phyloP scores from a whole-genome alignment of 2,888 invertebrate genomes.

The Clepsis dumicolana region DNA sequence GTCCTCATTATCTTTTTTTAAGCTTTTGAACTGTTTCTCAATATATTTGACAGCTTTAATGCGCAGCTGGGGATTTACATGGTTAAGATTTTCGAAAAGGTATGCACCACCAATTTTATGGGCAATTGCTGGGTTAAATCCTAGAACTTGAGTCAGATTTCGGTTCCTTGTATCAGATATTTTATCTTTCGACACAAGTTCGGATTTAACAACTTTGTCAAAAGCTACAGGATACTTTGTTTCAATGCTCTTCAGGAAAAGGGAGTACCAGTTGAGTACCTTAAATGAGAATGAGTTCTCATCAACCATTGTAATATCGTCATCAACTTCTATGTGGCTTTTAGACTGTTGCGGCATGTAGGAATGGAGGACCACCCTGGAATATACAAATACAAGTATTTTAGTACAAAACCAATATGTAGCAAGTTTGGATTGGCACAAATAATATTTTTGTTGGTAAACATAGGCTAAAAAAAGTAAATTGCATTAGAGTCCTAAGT shows the following conservation, averaged over 20 bases:
- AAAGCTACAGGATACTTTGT: constrained; percentile 90
- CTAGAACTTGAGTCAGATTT: constrained; percentile 77
- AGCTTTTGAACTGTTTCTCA: constrained; percentile 78
- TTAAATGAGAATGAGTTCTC: constrained; percentile 67
- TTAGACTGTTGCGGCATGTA: constrained; percentile 55
- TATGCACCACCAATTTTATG: constrained; percentile 82
- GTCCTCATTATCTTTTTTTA: constrained; percentile 84
- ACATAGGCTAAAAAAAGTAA: no score
- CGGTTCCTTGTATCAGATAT: constrained; percentile 60
- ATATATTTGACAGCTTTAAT: constrained; percentile 89
- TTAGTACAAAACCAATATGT: background rate
- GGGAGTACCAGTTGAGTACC: constrained; percentile 82
- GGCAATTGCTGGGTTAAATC: constrained; percentile 84
- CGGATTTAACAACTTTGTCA: constrained; percentile 88
- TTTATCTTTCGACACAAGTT: constrained; percentile 74
- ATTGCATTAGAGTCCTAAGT: no score
- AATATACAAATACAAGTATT: constrained; percentile 32
- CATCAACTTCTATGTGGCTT: constrained; percentile 60
- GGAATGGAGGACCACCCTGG: constrained; percentile 80
- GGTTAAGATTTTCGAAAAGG: constrained; percentile 90
- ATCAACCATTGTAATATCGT: constrained; percentile 79
- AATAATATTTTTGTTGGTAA: no score
- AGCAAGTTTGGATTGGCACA: no score
- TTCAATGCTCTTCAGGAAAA: constrained; percentile 88
- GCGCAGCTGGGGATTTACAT: constrained; percentile 88